Base-by-base conservation (phyloP, 2,888 invertebrate species). In the Papilio elwesi region DNA sequence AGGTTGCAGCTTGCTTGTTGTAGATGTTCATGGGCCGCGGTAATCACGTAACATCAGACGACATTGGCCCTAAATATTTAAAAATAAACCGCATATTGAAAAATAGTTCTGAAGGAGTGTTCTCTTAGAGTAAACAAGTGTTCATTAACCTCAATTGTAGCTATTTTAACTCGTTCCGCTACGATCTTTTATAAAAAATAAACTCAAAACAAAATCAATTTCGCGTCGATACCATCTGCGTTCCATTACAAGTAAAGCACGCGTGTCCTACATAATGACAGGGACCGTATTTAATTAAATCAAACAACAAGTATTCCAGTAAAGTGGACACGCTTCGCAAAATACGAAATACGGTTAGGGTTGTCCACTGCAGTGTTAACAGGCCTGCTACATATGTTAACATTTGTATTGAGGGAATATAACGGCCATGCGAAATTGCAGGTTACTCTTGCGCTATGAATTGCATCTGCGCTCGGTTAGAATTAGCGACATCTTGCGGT, bases 261-360 rank as follows among this genome's bases (percentile, higher is more conserved):
- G 76, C 74, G 75, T 75, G 48, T 53, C 26, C 48, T 74, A 76
- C 71, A 77, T 78, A 76, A 78, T 79, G 73, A 78, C 74, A 52
- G 36, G 74, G 76, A 74, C 71, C 68, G 75, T 76, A 75, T 80
- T 78, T 77, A 79, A 77, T 78, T 79, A 78, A 78, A 77, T 77
- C 75, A 76, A 77, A 78, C 75, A 75, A 59, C 71, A 74, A 73
- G 71, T 76, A 78, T 77, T 76, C 75, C 74, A 78, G 76, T 77
- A 76, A 77, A 77, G 74, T 77, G 74, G 76, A 77, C 76, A 75
- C 72, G 74, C 74, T 64, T 68, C 68, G 62, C 59, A 71, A 76
- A 87, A 73, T 86, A 87, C 86, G 87, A 78, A 79, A 63, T 51
- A 66, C 59, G 16, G 71, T 59, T 69, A 70, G 69, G 72, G 71